A percentile compares a stretch with the other conserved stretches of the same genome.
These are phyloP conservation scores for Orthosia gracilis DNA, from an alignment of 2,888 invertebrate species.

Conservation along the genomic window DNA sequence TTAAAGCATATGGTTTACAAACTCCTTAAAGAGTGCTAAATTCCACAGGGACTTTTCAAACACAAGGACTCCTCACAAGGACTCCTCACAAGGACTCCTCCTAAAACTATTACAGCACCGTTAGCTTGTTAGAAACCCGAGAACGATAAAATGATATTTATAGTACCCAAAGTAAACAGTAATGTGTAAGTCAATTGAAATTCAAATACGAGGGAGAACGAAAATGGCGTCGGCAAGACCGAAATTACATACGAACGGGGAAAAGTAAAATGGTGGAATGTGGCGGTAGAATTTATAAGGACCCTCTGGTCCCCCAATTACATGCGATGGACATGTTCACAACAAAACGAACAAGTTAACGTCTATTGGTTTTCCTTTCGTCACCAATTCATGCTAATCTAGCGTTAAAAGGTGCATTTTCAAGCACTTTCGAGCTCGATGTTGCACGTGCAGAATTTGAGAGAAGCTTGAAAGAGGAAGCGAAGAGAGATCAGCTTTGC, in stretches of 20 bases:
- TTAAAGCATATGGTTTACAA: background rate
- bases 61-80: too few relatives aligned
- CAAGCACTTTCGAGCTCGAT: constrained; percentile 9
- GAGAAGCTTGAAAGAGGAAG: background rate
- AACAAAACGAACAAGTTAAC: constrained; percentile 47
- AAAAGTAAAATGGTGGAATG: constrained; percentile 54
- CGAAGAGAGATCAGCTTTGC: background rate
- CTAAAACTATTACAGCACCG: constrained; percentile 31
- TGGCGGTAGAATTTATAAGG: constrained; percentile 61
- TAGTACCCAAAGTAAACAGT: constrained; percentile 57
- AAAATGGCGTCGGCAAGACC: constrained; percentile 54
- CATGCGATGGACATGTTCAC: constrained; percentile 54
- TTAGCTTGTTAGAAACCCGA: constrained; percentile 21
- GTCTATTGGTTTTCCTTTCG: constrained; percentile 44
- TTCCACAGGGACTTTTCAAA: background rate
- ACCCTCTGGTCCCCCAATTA: constrained; percentile 57
- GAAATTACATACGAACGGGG: constrained; percentile 60
- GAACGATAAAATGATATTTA: constrained; percentile 58
- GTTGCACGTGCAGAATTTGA: constrained; percentile 11
- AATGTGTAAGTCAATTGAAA: constrained; percentile 67
- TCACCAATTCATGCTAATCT: constrained; percentile 38
- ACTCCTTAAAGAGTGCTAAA: background rate
- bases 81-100: too few relatives aligned
- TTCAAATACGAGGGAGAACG: constrained; percentile 64
- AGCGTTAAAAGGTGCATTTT: constrained; percentile 7